Conservation (phyloP, 1,140 invertebrate genomes). For the Drosophila oshimai region DNA sequence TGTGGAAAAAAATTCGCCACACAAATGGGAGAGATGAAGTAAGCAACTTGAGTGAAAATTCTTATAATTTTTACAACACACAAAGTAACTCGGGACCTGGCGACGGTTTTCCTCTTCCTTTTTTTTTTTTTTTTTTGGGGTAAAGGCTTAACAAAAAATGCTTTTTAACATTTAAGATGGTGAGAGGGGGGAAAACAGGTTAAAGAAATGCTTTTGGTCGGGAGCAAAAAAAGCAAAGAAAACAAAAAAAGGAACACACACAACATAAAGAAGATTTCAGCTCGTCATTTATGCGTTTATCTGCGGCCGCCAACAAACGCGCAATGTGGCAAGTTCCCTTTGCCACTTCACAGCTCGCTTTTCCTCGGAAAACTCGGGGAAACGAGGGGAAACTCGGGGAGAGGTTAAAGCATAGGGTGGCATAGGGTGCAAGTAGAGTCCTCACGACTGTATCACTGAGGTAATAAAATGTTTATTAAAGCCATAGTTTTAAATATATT, state of each 20-base stretch:
- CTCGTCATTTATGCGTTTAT: slow-evolving; percentile 81
- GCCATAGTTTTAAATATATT: too few species aligned
- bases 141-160: slow-evolving; percentile 78
- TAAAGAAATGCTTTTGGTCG: slow-evolving; percentile 40
- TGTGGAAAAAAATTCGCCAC: slow-evolving; percentile 30
- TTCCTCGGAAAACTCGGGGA: background rate
- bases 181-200: background rate
- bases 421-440: background rate
- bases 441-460: background rate
- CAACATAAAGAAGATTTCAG: slow-evolving; percentile 70
- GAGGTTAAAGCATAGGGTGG: background rate
- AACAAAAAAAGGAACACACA: slow-evolving; percentile 1
- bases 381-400: background rate
- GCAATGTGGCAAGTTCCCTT: slow-evolving; percentile 56
- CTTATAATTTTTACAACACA: slow-evolving; percentile 73
- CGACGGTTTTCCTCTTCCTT: background rate
- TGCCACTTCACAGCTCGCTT: slow-evolving; percentile 19
- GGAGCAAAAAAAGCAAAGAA: slow-evolving; percentile 6
- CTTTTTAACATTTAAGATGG: slow-evolving; percentile 59
- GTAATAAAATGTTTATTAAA: too few species aligned
- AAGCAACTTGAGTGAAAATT: slow-evolving; percentile 76
- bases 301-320: slow-evolving; percentile 67
- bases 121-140: slow-evolving; percentile 7
- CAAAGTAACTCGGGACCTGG: slow-evolving; percentile 40
- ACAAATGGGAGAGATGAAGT: slow-evolving; percentile 28